Evolutionary conservation across 35 echinoderm and acorn worm genomes (phyloP).

Genomic region (Diadema setosum): DNA sequence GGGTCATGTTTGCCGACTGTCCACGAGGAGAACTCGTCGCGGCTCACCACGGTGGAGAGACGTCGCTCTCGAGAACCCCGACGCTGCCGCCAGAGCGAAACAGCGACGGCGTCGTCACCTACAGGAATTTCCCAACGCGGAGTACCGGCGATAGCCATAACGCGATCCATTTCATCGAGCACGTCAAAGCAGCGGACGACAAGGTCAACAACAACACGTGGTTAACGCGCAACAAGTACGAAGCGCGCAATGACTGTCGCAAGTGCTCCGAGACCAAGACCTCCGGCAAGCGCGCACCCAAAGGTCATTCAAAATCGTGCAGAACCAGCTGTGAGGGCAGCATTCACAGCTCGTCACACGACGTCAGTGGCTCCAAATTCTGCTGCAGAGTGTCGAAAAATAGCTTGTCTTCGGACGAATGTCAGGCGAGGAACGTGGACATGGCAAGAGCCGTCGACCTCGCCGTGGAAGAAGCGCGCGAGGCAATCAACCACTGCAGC

Average conservation of each 20-base stretch:
- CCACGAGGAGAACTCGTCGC: neutral
- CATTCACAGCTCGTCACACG: neutral
- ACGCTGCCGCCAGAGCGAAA: neutral
- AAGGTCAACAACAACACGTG: neutral
- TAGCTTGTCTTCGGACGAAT: neutral
- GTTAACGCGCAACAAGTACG: neutral
- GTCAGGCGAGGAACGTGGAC: neutral
- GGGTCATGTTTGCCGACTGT: conserved; percentile 6
- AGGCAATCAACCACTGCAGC: neutral
- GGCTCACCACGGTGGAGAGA: neutral
- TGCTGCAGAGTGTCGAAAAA: neutral
- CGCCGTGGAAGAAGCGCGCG: neutral
- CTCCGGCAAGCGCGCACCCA: neutral
- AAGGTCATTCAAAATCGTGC: no score
- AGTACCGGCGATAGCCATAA: neutral
- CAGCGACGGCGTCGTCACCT: neutral
- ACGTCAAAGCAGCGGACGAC: neutral
- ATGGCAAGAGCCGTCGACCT: neutral
- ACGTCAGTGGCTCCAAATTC: neutral
- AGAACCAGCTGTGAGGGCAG: neutral
- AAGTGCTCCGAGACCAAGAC: neutral
- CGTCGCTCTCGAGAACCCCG: neutral
- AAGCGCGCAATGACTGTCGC: neutral
- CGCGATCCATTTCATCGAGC: neutral
- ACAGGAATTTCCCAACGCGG: neutral